Base-by-base conservation (phyloP, 1,140 invertebrate species). In the Aphaenogaster floridana region DNA sequence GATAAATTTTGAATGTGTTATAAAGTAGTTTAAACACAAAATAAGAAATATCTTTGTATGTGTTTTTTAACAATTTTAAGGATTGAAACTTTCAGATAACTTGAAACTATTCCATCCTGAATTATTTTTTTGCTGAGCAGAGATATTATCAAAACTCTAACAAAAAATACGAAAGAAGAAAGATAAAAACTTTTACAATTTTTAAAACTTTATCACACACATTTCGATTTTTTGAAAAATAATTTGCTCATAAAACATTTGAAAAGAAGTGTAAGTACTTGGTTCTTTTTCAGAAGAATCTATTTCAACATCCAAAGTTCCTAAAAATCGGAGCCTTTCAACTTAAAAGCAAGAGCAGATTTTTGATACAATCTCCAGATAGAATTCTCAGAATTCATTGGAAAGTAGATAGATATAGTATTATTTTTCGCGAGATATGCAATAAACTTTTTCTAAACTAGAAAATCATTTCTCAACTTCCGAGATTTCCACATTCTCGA, bases 161-260 rank as follows among this genome's bases (percentile, higher is more conserved):
- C 15, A 64, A 42, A 68, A 39, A 68, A n/a, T 42, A 21, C 6
- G 9, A 68, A 42, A 42, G 2, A 42, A 3, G 15, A 39, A 5
- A 11, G 17, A 36, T 9, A 39, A 17, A 68, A 68, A 39, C 6
- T 8, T 68, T 1, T 21, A 39, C 9, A 68, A 39, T 66, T 68
- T 68, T 39, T 42, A 68, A 39, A 68, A 68, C 6, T 42, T 9
- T 17, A 9, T 63, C 2, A 63, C 63, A 39, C 63, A 28, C 28
- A 39, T n/a, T 68, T 63, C 34, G 28, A 34, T 63, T 63, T 61
- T 17, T n/a, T 3, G 36, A n/a, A 68, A 39, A 39, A 9, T n/a
- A 39, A n/a, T n/a, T 68, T 68, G n/a, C 7, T 42, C 5, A 39
- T n/a, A n/a, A 68, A 68, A 68, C 3, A 11, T 68, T 68, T 68